Conservation (phyloP, 2,797 vertebrate genomes). For the Schizopygopsis pylzovi region DNA sequence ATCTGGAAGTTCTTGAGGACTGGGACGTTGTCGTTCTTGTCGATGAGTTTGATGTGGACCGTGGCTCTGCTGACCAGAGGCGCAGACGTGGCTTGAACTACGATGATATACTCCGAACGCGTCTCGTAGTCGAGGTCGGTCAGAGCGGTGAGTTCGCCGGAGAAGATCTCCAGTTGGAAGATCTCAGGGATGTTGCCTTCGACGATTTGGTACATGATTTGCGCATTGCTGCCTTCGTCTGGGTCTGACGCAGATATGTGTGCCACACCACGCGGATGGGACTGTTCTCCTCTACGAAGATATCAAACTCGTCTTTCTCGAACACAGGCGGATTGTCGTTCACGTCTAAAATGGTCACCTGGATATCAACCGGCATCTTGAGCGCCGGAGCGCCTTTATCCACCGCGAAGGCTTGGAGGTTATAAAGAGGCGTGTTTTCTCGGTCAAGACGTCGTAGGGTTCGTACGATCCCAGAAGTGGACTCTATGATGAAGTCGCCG, state of each 20-base stretch:
- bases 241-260: slow-evolving; percentile 91
- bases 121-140: slow-evolving; percentile 93
- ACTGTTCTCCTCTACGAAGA: slow-evolving; percentile 95
- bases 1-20: slow-evolving; percentile 95
- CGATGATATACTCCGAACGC: slow-evolving; percentile 89
- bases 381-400: slow-evolving; percentile 90
- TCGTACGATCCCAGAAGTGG: slow-evolving; percentile 92
- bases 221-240: slow-evolving; percentile 94
- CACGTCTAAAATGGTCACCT: slow-evolving; percentile 89
- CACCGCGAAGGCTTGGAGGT: slow-evolving; percentile 85
- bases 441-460: slow-evolving; percentile 90
- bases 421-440: slow-evolving; percentile 89
- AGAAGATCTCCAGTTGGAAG: slow-evolving; percentile 97
- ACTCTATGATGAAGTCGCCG: slow-evolving; percentile 95
- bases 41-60: slow-evolving; percentile 88
- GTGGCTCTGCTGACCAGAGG: slow-evolving; percentile 95
- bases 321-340: slow-evolving; percentile 97
- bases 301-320: slow-evolving; percentile 92
- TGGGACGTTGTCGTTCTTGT: slow-evolving; percentile 92
- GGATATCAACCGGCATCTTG: slow-evolving; percentile 86
- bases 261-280: slow-evolving; percentile 91
- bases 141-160: slow-evolving; percentile 90
- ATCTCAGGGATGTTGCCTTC: slow-evolving; percentile 97
- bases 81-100: slow-evolving; percentile 95
- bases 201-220: slow-evolving; percentile 98